Conservation (phyloP, 2,888 invertebrate species). For the Conomelus anceps region DNA sequence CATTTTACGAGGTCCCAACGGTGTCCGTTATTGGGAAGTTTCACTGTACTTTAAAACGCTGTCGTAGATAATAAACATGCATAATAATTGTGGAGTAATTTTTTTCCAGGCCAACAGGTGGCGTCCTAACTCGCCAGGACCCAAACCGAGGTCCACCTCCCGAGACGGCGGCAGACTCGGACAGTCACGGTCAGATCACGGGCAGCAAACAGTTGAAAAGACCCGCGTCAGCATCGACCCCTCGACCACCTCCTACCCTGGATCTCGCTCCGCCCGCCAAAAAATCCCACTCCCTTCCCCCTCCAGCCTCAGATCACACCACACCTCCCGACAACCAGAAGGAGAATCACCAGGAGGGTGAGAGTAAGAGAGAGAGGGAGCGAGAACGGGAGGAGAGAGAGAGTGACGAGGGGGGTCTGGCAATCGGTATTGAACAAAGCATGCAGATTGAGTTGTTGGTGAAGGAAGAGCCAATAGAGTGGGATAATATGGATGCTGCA, state of each 20-base stretch:
- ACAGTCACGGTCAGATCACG: background rate
- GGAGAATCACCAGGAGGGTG: background rate
- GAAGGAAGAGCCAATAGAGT: slow-evolving; percentile 64
- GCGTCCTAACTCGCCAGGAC: background rate
- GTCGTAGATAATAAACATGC: no score
- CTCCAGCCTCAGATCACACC: no score
- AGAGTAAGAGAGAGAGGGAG: background rate
- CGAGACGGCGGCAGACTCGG: background rate
- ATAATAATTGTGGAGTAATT: no score
- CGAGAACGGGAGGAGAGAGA: background rate
- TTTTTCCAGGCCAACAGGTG: background rate
- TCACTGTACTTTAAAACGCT: no score
- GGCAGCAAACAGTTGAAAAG: background rate
- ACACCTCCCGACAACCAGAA: background rate
- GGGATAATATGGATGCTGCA: slow-evolving; percentile 61
- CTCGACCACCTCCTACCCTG: background rate
- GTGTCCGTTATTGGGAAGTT: no score
- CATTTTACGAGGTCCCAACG: no score
- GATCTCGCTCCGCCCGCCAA: background rate
- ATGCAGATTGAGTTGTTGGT: slow-evolving; percentile 35
- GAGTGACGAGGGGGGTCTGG: background rate
- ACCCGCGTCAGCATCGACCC: background rate
- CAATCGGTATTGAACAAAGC: slow-evolving; percentile 29
- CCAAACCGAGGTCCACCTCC: background rate
- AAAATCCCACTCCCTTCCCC: background rate